A percentile compares a stretch with the other conserved stretches of the same genome.
phyloP scores from a whole-genome alignment of 1,140 invertebrate species.

The Drosophila rhopaloa region DNA sequence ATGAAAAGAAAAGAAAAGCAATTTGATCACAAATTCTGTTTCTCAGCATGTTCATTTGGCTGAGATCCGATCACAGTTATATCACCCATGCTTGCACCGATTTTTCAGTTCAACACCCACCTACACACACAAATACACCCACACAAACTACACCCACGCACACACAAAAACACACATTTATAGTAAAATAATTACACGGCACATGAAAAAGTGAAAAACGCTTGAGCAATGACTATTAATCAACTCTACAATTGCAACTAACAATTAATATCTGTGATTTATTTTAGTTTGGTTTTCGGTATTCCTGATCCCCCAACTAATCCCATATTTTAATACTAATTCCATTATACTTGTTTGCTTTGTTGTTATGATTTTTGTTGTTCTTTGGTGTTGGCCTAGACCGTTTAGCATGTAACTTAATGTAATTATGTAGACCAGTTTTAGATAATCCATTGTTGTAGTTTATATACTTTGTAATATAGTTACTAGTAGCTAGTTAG shows the following conservation, averaged over 20 bases:
- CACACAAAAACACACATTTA: constrained; percentile 17
- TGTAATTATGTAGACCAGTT: constrained; percentile 28
- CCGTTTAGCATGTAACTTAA: constrained; percentile 20
- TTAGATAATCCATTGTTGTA: constrained; percentile 19
- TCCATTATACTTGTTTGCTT: constrained; percentile 45
- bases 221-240: constrained; percentile 73
- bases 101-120: constrained; percentile 27
- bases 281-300: constrained; percentile 20
- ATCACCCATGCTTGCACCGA: constrained; percentile 65
- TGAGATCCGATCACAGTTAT: constrained; percentile 29
- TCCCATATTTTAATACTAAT: constrained; percentile 35
- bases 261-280: constrained; percentile 32
- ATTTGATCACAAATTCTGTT: constrained; percentile 8
- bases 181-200: constrained; percentile 59
- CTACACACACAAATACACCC: constrained; percentile 23
- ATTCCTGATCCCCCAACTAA: constrained; percentile 25
- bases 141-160: constrained; percentile 26
- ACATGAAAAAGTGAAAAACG: constrained; percentile 45
- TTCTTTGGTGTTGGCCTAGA: constrained; percentile 36
- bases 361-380: constrained; percentile 44
- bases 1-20: constrained; percentile 31
- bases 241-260: constrained; percentile 38
- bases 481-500: constrained; percentile 59
- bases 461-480: constrained; percentile 21
- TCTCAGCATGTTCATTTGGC: constrained; percentile 21